Evolutionary conservation across 2,797 vertebrate species (phyloP), one percentile per base, ranked within the genome.

Genomic region (Sebastes umbrosus): DNA sequence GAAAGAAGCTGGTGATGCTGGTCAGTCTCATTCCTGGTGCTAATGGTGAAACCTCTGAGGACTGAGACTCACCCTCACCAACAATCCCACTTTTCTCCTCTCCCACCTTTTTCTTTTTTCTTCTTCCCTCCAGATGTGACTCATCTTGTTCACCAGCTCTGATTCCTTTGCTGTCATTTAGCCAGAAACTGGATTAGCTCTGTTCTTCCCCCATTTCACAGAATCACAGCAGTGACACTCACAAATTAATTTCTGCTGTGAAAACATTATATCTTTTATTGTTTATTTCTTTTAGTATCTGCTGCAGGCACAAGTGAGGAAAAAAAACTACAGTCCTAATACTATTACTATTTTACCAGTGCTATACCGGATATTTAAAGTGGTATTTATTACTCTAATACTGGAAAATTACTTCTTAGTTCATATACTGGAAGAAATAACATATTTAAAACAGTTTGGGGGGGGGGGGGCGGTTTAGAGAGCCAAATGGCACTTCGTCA

Each of bases 111-210:
- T 58, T 58, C 50, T 59, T 29, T 22, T 27, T 59, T 14, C 20
- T 6, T 62, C 59, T 4, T 76, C 43, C 67, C 46, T 84, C 91
- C 94, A 94, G 83, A 92, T 94, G 89, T 83, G 86, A 84, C 81
- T 82, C 78, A 24, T 92, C 83, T 31, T 85, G 79, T 79, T 89
- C 79, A 68, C 72, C 63, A 75, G 27, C 24, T 31, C 10, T 52
- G 50, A 69, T n/a, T 43, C 27, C 25, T 67, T 67, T 14, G 6
- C 68, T 75, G 82, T 68, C 77, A 59, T 58, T 6, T 5, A 5
- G 24, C 78, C 70, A 75, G 12, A 69, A 11, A 32, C 24, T 8
- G 50, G 11, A 75, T 60, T 8, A 39, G 16, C n/a, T 27, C 65
- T 24, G 27, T 24, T 32, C 66, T 36, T 36, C 3, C 20, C 46